Percentiles rank a stretch among this genome's conserved stretches.
phyloP scores from a whole-genome alignment of 2,888 invertebrate species.

The Leptinotarsa haldemani region DNA sequence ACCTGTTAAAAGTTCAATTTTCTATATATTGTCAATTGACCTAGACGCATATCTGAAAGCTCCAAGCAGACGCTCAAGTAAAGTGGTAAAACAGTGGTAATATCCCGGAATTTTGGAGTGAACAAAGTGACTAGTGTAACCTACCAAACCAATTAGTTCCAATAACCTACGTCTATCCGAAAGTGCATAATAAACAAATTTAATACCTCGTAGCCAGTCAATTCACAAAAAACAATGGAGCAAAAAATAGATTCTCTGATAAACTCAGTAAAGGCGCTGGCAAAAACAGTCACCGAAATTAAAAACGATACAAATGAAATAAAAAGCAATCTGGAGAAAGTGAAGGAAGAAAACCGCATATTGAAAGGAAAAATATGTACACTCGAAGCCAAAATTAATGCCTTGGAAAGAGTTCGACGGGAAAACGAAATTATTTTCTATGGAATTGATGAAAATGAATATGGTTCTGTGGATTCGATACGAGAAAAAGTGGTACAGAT shows the following conservation, averaged over 20 bases:
- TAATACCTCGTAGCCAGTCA: not conserved
- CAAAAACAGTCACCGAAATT: conserved; percentile 24
- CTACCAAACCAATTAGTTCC: not conserved
- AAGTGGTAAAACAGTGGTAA: not conserved
- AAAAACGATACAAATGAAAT: conserved; percentile 22
- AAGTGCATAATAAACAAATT: not conserved
- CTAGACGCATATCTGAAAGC: not conserved
- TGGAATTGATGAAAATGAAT: conserved; percentile 15
- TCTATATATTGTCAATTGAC: no score
- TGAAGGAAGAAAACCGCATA: conserved; percentile 16
- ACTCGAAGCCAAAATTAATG: conserved; percentile 22
- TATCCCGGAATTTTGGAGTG: not conserved
- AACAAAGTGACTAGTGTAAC: not conserved
- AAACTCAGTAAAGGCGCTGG: conserved; percentile 11
- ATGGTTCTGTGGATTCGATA: not conserved
- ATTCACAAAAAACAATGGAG: not conserved
- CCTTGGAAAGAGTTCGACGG: conserved; percentile 17
- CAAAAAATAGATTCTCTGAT: conserved; percentile 9
- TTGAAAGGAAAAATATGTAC: conserved; percentile 24
- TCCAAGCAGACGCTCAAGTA: not conserved
- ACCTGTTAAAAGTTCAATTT: no score
- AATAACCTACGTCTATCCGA: not conserved
- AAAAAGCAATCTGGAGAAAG: conserved; percentile 18
- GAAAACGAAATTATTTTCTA: conserved; percentile 20
- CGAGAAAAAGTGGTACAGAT: conserved; percentile 14